These are phyloP conservation scores for Philereme transversata DNA, from an alignment of 2,888 invertebrate species.

Conservation along the genomic window DNA sequence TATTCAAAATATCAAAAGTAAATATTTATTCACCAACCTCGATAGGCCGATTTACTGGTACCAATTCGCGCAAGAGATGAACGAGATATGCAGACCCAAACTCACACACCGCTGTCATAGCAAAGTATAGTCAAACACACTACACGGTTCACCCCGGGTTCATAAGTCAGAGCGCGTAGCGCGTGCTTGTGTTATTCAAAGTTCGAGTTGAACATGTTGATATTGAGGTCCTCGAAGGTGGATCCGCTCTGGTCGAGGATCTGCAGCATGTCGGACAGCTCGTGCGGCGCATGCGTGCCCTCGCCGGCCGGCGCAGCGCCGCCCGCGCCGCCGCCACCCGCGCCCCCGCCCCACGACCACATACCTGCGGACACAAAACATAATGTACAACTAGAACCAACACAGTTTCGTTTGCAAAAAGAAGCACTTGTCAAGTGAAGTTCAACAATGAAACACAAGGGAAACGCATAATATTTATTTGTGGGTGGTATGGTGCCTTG, in stretches of 20 bases:
- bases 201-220: slow-evolving; percentile 94
- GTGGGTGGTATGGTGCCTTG: too few species aligned
- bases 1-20: slow-evolving; percentile 37
- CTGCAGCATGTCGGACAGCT: slow-evolving; percentile 96
- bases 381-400: not conserved
- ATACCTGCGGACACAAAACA: slow-evolving; percentile 79
- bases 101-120: slow-evolving; percentile 12
- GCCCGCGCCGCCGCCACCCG: slow-evolving; percentile 50
- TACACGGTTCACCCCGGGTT: slow-evolving; percentile 9
- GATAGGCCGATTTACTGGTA: slow-evolving; percentile 23
- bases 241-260: slow-evolving; percentile 94
- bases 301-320: slow-evolving; percentile 56
- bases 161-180: not conserved
- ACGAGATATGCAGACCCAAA: slow-evolving; percentile 30
- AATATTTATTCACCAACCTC: slow-evolving; percentile 27
- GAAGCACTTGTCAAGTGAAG: too few species aligned
- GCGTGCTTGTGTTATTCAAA: slow-evolving; percentile 61
- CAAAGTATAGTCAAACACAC: slow-evolving; percentile 16
- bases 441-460: too few species aligned
- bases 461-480: too few species aligned
- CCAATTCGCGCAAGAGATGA: slow-evolving; percentile 29
- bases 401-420: too few species aligned
- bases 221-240: slow-evolving; percentile 94
- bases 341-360: slow-evolving; percentile 87
- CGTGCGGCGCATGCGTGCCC: slow-evolving; percentile 85